A percentile compares a stretch with the other conserved stretches of the same genome.
Evolutionary conservation across 2,113 vertebrate genomes (phyloP).

Genomic region (Elephas maximus): DNA sequence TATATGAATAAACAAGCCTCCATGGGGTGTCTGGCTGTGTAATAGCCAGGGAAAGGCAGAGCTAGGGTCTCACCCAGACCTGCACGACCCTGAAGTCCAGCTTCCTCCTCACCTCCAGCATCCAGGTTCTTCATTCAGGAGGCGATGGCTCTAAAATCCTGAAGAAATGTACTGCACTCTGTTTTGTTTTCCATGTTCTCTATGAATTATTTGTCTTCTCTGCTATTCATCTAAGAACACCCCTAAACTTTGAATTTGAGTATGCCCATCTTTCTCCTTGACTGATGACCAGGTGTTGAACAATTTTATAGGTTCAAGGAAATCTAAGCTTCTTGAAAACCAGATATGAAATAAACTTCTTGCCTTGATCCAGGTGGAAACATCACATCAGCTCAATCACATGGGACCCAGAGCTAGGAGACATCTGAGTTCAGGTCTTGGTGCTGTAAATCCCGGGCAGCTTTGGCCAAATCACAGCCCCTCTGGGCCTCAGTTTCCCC

Average conservation of each 20-base stretch:
- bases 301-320: neutral
- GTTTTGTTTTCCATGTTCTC: neutral
- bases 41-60: neutral
- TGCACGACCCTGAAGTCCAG: neutral
- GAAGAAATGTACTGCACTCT: neutral
- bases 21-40: accelerated
- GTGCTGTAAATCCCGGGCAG: neutral
- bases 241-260: neutral
- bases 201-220: neutral
- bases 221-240: neutral
- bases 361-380: neutral
- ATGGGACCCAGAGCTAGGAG: neutral
- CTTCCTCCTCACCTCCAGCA: neutral
- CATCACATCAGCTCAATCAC: neutral
- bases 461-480: neutral
- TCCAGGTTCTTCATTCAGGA: neutral
- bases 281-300: neutral
- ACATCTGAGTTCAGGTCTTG: neutral
- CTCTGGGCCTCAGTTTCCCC: neutral
- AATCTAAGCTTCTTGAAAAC: neutral
- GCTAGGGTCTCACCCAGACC: neutral
- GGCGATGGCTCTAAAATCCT: neutral
- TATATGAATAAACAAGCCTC: neutral
- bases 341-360: conserved; percentile 1
- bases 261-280: neutral